Conservation (phyloP, 2,888 invertebrate genomes). For the Ophion ventricosus region DNA sequence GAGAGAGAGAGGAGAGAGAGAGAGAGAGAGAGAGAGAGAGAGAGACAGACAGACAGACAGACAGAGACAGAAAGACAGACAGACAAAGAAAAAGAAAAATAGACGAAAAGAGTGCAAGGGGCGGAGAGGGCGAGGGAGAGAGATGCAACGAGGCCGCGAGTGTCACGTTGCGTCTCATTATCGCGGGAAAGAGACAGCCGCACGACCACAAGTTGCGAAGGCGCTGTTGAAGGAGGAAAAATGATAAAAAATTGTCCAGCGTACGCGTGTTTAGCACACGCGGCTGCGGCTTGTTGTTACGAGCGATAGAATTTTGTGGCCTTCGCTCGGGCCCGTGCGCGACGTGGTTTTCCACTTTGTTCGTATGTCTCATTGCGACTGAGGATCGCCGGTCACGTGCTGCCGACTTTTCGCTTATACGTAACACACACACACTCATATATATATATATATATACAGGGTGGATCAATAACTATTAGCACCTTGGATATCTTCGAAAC, state of each 20-base stretch:
- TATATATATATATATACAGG: too few species aligned
- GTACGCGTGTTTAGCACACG: slow-evolving; percentile 15
- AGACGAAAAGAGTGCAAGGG: too few species aligned
- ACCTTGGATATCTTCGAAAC: too few species aligned
- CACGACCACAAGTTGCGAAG: neutral
- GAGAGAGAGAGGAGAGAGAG: too few species aligned
- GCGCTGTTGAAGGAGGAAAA: neutral
- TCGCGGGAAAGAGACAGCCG: neutral
- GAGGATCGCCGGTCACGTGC: slow-evolving; percentile 57
- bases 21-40: too few species aligned
- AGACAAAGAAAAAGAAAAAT: too few species aligned
- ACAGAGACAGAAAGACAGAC: too few species aligned
- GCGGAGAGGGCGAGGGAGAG: too few species aligned
- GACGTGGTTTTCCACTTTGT: slow-evolving; percentile 61
- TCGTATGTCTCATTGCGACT: slow-evolving; percentile 40
- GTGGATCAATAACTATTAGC: too few species aligned
- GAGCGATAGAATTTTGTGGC: slow-evolving; percentile 47
- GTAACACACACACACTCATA: neutral
- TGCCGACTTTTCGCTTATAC: slow-evolving; percentile 19
- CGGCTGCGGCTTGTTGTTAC: neutral
- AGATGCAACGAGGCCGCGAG: neutral
- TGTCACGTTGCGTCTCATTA: slow-evolving; percentile 15
- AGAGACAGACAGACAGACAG: too few species aligned
- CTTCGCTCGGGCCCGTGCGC: slow-evolving; percentile 63
- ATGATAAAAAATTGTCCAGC: slow-evolving; percentile 5